These are phyloP conservation scores for Lepidothrix coronata DNA, from an alignment of 2,113 vertebrate species.

Conservation along the genomic window DNA sequence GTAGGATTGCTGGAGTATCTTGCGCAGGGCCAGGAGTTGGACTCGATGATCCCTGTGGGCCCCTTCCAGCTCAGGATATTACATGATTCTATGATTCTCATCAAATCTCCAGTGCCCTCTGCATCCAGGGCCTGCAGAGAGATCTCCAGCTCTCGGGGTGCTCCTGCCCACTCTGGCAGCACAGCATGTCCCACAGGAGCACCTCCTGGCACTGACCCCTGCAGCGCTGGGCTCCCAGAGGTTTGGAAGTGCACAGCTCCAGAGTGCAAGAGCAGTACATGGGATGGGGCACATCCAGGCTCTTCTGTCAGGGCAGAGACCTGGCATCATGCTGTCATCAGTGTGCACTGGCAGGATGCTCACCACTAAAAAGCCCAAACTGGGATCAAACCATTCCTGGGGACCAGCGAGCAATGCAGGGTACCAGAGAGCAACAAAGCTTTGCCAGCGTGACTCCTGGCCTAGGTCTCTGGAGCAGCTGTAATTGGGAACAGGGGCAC, in stretches of 20 bases:
- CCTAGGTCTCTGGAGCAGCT: neutral
- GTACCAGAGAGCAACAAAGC: neutral
- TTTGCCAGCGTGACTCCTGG: neutral
- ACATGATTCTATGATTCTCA: neutral
- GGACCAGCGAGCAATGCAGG: neutral
- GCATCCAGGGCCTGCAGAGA: neutral
- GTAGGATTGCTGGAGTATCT: neutral
- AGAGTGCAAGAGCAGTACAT: neutral
- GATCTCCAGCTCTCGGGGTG: neutral
- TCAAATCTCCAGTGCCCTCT: neutral
- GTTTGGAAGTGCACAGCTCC: neutral
- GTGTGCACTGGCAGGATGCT: neutral
- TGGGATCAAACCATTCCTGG: neutral
- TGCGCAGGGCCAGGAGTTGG: neutral
- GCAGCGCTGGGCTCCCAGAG: neutral
- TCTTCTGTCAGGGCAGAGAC: neutral
- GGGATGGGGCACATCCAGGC: neutral
- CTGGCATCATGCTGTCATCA: neutral
- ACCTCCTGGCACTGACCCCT: neutral
- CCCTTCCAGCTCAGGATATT: neutral
- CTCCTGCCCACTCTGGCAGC: neutral
- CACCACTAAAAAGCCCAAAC: neutral
- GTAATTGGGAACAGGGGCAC: neutral
- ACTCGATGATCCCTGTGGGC: neutral
- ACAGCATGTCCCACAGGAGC: accelerated